Conservation (phyloP, 2,888 invertebrate genomes). For the Chalcis sispes region DNA sequence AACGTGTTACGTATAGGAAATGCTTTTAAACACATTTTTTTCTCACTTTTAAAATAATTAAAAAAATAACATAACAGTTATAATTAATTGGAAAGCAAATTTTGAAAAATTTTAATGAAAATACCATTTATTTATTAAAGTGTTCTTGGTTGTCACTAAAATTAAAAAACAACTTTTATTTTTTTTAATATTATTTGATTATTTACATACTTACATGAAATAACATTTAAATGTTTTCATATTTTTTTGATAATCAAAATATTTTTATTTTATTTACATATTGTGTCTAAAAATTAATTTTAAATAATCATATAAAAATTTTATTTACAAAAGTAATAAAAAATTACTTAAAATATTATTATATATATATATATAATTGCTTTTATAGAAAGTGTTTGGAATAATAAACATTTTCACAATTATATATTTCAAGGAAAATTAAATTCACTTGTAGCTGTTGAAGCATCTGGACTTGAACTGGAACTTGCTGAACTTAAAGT, state of each 20-base stretch:
- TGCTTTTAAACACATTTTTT: no score
- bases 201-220: no score
- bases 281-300: not conserved
- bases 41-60: no score
- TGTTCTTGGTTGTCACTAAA: no score
- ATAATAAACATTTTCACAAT: conserved; percentile 44
- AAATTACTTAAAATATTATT: conserved; percentile 37
- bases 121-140: no score
- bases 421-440: conserved; percentile 64
- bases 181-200: no score
- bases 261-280: conserved; percentile 20
- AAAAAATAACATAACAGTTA: no score
- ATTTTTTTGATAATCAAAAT: not conserved
- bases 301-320: conserved; percentile 39
- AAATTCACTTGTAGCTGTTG: conserved; percentile 70
- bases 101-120: no score
- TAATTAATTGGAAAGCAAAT: no score
- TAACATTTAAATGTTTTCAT: not conserved
- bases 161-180: no score
- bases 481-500: conserved; percentile 87
- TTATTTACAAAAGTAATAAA: conserved; percentile 44
- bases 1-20: no score
- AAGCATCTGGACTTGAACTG: conserved; percentile 83
- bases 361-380: conserved; percentile 38
- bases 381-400: conserved; percentile 21